phyloP scores from a whole-genome alignment of 2,797 vertebrate species.

The Ispidina picta region DNA sequence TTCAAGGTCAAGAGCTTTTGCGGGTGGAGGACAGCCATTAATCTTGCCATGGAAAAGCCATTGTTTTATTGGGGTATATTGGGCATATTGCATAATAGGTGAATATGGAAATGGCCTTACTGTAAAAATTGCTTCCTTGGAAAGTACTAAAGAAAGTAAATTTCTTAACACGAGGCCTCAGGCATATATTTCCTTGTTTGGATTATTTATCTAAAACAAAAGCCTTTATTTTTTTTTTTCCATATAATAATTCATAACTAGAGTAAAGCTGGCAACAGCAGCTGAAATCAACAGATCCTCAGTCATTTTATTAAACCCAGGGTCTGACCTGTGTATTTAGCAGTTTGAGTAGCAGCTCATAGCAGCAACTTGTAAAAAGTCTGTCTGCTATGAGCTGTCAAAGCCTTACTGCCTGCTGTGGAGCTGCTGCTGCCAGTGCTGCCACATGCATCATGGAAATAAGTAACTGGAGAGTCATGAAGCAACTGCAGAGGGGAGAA shows the following conservation, averaged over 20 bases:
- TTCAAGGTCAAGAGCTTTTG: neutral
- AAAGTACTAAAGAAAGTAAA: neutral
- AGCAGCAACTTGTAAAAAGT: neutral
- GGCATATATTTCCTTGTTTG: neutral
- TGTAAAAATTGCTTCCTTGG: neutral
- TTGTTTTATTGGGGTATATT: neutral
- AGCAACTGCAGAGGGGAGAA: neutral
- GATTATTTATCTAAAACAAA: neutral
- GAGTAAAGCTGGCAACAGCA: neutral
- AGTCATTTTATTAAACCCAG: neutral
- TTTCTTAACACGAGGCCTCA: neutral
- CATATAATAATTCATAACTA: neutral
- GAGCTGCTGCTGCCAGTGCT: neutral
- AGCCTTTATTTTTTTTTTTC: neutral
- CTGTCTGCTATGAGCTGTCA: neutral
- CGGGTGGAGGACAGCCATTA: neutral
- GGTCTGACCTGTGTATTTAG: neutral
- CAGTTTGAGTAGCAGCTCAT: neutral
- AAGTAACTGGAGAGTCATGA: conserved; percentile 24
- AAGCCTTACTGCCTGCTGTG: neutral
- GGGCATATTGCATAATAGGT: accelerated
- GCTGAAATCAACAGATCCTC: neutral
- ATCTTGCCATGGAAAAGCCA: neutral
- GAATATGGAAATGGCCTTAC: neutral
- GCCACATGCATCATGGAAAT: conserved; percentile 10